Conservation (phyloP, 1,140 invertebrate genomes). For the Gonioctena quinquepunctata region DNA sequence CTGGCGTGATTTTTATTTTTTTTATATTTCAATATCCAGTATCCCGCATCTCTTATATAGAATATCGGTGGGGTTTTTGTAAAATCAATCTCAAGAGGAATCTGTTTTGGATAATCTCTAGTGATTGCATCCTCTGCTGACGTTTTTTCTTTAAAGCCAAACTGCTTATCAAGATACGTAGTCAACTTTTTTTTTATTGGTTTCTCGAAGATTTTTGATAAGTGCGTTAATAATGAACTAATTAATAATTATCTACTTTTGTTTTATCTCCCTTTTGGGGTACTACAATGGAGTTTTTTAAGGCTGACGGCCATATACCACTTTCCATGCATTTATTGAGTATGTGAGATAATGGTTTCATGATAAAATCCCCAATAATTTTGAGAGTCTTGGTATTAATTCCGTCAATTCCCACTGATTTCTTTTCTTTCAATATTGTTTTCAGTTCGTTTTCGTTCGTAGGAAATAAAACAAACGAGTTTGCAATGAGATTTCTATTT, state of each 20-base stretch:
- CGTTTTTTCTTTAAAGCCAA: background rate
- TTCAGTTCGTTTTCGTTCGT: slow-evolving; percentile 7
- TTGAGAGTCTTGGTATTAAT: slow-evolving; percentile 7
- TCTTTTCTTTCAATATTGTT: slow-evolving; percentile 5
- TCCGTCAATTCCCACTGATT: slow-evolving; percentile 6
- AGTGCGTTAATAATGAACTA: slow-evolving; percentile 29
- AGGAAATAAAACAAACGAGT: slow-evolving; percentile 4
- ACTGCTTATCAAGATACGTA: slow-evolving; percentile 15
- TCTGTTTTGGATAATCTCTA: too few relatives aligned
- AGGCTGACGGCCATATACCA: slow-evolving; percentile 4
- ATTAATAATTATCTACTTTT: slow-evolving; percentile 31
- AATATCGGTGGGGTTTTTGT: too few relatives aligned
- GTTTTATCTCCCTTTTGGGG: slow-evolving; percentile 17
- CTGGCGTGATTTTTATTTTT: too few relatives aligned
- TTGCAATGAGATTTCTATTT: background rate
- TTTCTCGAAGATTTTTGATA: slow-evolving; percentile 40
- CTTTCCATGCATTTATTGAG: background rate
- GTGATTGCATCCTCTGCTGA: slow-evolving; percentile 21
- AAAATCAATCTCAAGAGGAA: too few relatives aligned
- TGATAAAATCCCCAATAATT: background rate
- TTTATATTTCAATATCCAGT: too few relatives aligned
- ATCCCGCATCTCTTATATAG: too few relatives aligned
- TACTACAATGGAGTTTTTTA: slow-evolving; percentile 7
- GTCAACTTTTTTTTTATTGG: slow-evolving; percentile 26
- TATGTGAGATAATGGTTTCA: slow-evolving; percentile 12